Evolutionary conservation across 1,140 invertebrate species (phyloP), one percentile per base, ranked within the genome.

Genomic region (Philopotamus ludificatus): DNA sequence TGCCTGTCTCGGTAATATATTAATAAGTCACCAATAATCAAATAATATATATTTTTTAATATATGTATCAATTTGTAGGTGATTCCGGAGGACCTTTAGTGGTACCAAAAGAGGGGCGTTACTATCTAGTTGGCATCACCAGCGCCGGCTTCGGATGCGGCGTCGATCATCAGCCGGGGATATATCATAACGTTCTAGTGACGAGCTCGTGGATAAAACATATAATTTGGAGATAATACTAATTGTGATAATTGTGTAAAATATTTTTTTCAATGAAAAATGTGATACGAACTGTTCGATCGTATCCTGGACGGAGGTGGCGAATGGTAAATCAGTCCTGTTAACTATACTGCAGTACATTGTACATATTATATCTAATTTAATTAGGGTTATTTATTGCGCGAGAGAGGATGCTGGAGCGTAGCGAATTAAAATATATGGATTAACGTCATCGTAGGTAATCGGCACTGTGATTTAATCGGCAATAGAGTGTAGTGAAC

Each of bases 91-190:
- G 92, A 1, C 90, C 92, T 0, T 74, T 94, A 7, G 88, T 92
- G 71, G 86, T 88, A 44, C 73, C 81, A 65, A 80, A 85, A 61
- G 77, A 81, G 64, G 84, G 88, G 0, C 78, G 85, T 10, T 95
- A 89, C 84, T 89, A 88, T 55, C 77, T 94, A 21, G 87, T 88
- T 4, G 93, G 92, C 12, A 92, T 95, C 42, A 93, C 91, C 0
- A 92, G 90, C 50, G 91, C 91, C 0, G 91, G 91, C 7, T 93
- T 93, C 74, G 91, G 90, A 2, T 93, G 91, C 77, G 91, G 90
- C 1, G 88, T 92, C 8, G 88, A 92, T 72, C 88, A 90, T 70
- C 91, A 93, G 74, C 91, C 91, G 0, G 90, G 90, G n/a, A 92
- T 92, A 70, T 92, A 92, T 76, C 89, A 91, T 75, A 88, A 89